Evolutionary conservation across 2,113 vertebrate genomes (phyloP).

Genomic region (Onychostoma macrolepis): DNA sequence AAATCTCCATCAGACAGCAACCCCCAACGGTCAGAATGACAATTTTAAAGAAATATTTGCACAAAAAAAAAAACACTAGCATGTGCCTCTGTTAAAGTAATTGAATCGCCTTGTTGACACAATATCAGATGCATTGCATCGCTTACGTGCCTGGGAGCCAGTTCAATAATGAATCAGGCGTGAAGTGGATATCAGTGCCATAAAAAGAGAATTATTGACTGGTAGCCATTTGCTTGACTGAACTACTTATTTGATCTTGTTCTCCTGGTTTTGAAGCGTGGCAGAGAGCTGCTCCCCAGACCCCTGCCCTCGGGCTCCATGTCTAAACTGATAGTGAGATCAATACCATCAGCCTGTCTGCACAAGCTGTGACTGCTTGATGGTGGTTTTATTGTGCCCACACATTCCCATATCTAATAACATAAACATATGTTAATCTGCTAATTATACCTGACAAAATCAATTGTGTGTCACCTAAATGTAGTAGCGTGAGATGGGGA

Average conservation of each 20-base stretch:
- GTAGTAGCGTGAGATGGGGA: background rate
- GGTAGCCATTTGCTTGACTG: constrained; percentile 5
- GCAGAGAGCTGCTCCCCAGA: background rate
- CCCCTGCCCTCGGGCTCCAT: background rate
- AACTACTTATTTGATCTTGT: constrained; percentile 20
- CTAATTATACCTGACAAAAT: constrained; percentile 16
- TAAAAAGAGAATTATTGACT: constrained; percentile 25
- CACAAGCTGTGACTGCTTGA: constrained; percentile 5
- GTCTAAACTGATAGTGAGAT: background rate
- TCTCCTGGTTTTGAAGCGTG: background rate
- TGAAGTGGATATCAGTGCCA: constrained; percentile 28
- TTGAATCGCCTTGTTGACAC: background rate
- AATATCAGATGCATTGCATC: background rate
- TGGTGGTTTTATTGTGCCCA: constrained; percentile 8
- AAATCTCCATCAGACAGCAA: background rate
- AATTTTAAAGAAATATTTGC: background rate
- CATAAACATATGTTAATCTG: constrained; percentile 8
- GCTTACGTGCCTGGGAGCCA: background rate
- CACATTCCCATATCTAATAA: constrained; percentile 1
- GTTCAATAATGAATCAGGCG: background rate
- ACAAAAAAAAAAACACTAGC: background rate
- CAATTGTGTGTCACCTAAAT: constrained; percentile 1
- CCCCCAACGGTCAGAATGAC: background rate
- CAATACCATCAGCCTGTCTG: constrained; percentile 26
- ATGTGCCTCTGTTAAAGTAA: background rate